phyloP scores from a whole-genome alignment of 2,113 vertebrate species.

The Pangasianodon gigas region DNA sequence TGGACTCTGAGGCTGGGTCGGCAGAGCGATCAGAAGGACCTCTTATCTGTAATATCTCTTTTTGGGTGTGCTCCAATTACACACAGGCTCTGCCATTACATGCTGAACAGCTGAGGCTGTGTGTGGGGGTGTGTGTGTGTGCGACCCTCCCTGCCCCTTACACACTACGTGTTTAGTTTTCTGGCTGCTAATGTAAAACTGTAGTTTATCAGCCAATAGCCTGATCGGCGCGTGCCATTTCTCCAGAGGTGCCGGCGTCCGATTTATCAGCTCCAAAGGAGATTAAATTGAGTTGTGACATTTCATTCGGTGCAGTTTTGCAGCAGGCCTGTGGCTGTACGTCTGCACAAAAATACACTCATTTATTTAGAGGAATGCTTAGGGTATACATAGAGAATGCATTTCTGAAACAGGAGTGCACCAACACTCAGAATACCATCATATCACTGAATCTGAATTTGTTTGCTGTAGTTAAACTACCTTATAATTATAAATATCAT shows the following conservation, averaged over 20 bases:
- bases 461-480: neutral
- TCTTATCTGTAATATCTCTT: constrained; percentile 55
- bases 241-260: constrained; percentile 51
- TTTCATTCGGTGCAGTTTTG: constrained; percentile 49
- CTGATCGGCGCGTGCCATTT: constrained; percentile 43
- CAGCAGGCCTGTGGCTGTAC: constrained; percentile 44
- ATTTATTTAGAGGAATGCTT: neutral
- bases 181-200: constrained; percentile 30
- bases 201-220: constrained; percentile 27
- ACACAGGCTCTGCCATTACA: neutral
- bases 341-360: neutral
- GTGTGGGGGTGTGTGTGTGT: neutral
- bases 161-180: neutral
- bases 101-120: constrained; percentile 3
- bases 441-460: neutral
- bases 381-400: neutral
- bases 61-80: constrained; percentile 42
- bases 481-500: neutral
- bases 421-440: neutral
- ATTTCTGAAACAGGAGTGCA: neutral
- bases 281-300: constrained; percentile 61
- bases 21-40: constrained; percentile 65
- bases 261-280: constrained; percentile 53
- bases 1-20: constrained; percentile 58
- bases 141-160: neutral